Evolutionary conservation across 2,888 invertebrate genomes (phyloP).

Genomic region (Carabus problematicus): DNA sequence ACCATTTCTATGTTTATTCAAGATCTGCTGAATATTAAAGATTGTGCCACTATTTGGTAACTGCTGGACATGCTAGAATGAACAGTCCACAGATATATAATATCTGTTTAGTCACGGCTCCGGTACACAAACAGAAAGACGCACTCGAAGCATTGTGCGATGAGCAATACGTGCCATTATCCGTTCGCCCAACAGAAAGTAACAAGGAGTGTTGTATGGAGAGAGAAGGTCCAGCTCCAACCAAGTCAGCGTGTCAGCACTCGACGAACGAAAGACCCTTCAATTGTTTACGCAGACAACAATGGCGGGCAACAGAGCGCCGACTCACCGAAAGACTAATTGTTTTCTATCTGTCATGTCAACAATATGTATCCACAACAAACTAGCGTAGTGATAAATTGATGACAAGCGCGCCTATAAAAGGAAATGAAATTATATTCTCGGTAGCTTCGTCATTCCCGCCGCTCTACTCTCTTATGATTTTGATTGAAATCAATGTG

Average conservation of each 20-base stretch:
- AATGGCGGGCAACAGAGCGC: slow-evolving; percentile 30
- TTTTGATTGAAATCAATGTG: slow-evolving; percentile 33
- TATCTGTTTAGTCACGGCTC: slow-evolving; percentile 28
- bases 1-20: slow-evolving; percentile 10
- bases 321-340: slow-evolving; percentile 49
- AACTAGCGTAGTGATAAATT: slow-evolving; percentile 55
- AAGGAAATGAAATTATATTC: slow-evolving; percentile 54
- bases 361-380: slow-evolving; percentile 53
- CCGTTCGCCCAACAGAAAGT: slow-evolving; percentile 19
- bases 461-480: slow-evolving; percentile 3
- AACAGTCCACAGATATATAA: slow-evolving; percentile 7
- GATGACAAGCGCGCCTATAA: slow-evolving; percentile 55
- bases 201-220: slow-evolving; percentile 16
- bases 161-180: slow-evolving; percentile 28
- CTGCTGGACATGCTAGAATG: background rate
- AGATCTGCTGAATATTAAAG: no score
- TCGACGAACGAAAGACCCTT: slow-evolving; percentile 10
- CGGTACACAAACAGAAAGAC: slow-evolving; percentile 28
- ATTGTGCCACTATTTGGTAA: no score
- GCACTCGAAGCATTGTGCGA: slow-evolving; percentile 24
- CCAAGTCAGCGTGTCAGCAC: slow-evolving; percentile 11
- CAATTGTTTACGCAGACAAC: slow-evolving; percentile 33
- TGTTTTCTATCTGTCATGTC: slow-evolving; percentile 54
- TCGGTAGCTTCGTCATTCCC: slow-evolving; percentile 36
- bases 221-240: background rate